Conservation (phyloP, 2,888 invertebrate genomes). For the Xiphydria camelus region DNA sequence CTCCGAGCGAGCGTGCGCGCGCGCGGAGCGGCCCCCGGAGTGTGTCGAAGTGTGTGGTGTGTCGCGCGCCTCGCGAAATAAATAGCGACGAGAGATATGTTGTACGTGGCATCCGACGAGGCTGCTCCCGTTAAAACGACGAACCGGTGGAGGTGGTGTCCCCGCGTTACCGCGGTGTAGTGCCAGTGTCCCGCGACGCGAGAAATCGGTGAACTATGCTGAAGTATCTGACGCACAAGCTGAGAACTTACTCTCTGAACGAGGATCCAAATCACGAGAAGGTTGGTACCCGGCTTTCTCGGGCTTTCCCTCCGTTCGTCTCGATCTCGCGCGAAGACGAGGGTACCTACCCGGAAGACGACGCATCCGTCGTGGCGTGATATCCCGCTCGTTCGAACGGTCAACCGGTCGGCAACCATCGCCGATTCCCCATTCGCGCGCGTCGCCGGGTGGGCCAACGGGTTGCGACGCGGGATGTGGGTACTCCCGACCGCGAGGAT, state of each 20-base stretch:
- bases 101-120: constrained; percentile 17
- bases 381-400: too few relatives aligned
- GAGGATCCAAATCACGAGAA: constrained; percentile 77
- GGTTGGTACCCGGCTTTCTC: constrained; percentile 61
- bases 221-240: constrained; percentile 83
- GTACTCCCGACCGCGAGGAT: too few relatives aligned
- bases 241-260: constrained; percentile 83
- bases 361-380: too few relatives aligned
- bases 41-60: neutral
- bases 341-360: too few relatives aligned
- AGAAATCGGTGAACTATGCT: constrained; percentile 72
- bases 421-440: too few relatives aligned
- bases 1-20: too few relatives aligned
- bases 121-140: constrained; percentile 8
- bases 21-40: too few relatives aligned
- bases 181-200: constrained; percentile 22
- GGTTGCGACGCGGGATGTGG: too few relatives aligned
- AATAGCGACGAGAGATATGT: constrained; percentile 1
- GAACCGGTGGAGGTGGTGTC: constrained; percentile 10
- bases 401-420: too few relatives aligned
- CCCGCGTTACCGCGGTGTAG: constrained; percentile 2
- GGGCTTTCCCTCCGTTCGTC: too few relatives aligned
- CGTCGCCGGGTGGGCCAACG: too few relatives aligned
- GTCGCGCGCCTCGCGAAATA: constrained; percentile 1
- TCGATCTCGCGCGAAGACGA: too few relatives aligned